phyloP scores from a whole-genome alignment of 2,888 invertebrate species.

The Biston stratarius region DNA sequence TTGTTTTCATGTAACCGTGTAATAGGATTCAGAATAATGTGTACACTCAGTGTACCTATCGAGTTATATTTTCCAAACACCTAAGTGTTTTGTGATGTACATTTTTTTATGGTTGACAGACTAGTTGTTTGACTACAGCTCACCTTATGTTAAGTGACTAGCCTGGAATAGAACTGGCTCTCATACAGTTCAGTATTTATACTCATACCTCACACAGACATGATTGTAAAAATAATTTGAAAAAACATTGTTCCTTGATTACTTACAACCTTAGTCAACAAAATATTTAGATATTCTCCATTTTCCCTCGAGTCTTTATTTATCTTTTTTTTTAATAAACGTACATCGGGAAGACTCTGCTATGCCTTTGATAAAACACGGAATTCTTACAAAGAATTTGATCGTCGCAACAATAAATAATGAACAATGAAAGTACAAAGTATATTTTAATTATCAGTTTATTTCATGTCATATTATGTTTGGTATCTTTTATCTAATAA shows the following conservation, averaged over 20 bases:
- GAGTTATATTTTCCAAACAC: conserved; percentile 6
- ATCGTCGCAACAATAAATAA: not conserved
- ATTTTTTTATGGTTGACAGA: too few relatives aligned
- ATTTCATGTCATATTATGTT: conserved; percentile 5
- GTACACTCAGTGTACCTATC: not conserved
- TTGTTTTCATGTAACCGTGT: conserved; percentile 16
- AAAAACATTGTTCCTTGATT: too few relatives aligned
- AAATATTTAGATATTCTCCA: too few relatives aligned
- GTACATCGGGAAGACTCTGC: not conserved
- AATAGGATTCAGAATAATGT: conserved; percentile 6
- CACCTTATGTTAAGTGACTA: too few relatives aligned
- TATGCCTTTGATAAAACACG: not conserved
- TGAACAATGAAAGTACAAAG: not conserved
- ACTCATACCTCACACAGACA: too few relatives aligned
- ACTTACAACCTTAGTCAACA: too few relatives aligned
- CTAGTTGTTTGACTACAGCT: too few relatives aligned
- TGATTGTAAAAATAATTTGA: too few relatives aligned
- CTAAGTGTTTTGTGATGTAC: not conserved
- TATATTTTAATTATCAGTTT: conserved; percentile 2
- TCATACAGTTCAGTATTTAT: too few relatives aligned
- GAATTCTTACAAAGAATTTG: not conserved
- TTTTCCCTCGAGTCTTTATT: too few relatives aligned
- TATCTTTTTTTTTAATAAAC: too few relatives aligned
- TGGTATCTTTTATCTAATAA: not conserved
- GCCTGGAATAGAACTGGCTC: too few relatives aligned